Base-by-base conservation (phyloP, 2,113 vertebrate genomes). In the Pseudois nayaur region DNA sequence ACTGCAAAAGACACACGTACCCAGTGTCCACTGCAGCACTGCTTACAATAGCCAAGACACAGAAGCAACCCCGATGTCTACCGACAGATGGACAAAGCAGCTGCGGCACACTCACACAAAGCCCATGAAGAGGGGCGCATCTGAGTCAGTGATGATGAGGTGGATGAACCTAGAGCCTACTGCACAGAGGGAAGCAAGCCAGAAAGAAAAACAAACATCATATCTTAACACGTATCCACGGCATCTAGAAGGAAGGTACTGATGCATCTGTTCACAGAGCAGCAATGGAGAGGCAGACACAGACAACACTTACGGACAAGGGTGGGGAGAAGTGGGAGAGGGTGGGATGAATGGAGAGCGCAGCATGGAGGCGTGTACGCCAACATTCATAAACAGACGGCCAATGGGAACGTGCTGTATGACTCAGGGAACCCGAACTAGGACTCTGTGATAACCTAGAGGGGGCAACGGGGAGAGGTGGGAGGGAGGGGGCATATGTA, bases 331-430 rank as follows among this genome's bases (percentile, higher is more conserved):
- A 36, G 67, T 0, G 9, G n/a, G 10, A 71, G 67, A 23, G n/a
- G n/a, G 67, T 12, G n/a, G n/a, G n/a, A 71, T 23, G n/a, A 40
- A 23, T 71, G 67, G 19, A 23, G 19, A 23, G 67, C 2, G 0
- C 67, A 71, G 67, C 19, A 40, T 2, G 67, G 19, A 23, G 3
- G 10, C n/a, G 0, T 3, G 4, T 6, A 40, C 5, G 0, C 10
- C 10, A 23, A 40, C 67, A 23, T 23, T 6, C 1, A 19, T 36
- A 71, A 40, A 71, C 0, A 23, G 67, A 23, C 0, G n/a, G 67
- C 67, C 67, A 40, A 6, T 3, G 67, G 67, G n/a, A 71, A 23
- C 5, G 19, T 6, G n/a, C n/a, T 40, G 67, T 23, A 12, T 71
- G 67, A 71, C 67, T 71, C 67, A 71, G n/a, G 64, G 67, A 23